phyloP scores from a whole-genome alignment of 2,888 invertebrate genomes.

The Mimumesa dahlbomi region DNA sequence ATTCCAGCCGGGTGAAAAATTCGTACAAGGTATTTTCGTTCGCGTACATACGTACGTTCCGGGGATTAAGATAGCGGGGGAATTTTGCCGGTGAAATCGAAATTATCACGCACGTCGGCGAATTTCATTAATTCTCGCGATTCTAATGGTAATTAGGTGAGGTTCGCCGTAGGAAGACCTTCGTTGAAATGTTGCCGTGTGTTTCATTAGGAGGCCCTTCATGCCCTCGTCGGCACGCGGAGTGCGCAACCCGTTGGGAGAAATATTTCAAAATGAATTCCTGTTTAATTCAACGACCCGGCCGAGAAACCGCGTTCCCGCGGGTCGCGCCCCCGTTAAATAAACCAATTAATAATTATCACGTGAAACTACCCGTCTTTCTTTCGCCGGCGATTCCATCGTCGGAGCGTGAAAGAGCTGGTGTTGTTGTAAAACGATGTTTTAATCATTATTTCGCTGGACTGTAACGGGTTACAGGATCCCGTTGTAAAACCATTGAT shows the following conservation, averaged over 20 bases:
- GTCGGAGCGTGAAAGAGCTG: slow-evolving; percentile 1
- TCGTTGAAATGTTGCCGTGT: slow-evolving; percentile 24
- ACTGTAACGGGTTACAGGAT: no score
- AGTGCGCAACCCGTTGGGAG: slow-evolving; percentile 28
- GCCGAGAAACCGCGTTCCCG: slow-evolving; percentile 34
- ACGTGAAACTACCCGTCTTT: slow-evolving; percentile 13
- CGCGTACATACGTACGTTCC: no score
- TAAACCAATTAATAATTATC: slow-evolving; percentile 70
- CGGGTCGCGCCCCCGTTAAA: slow-evolving; percentile 41
- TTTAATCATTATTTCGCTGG: no score
- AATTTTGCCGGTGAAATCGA: no score
- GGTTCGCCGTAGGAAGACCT: slow-evolving; percentile 17
- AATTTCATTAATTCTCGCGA: no score
- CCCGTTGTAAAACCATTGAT: no score
- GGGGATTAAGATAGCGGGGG: no score
- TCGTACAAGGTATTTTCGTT: no score
- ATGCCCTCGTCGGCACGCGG: background rate
- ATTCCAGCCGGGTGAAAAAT: no score
- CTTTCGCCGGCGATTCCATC: background rate
- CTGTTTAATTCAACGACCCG: slow-evolving; percentile 58
- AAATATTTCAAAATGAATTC: slow-evolving; percentile 62
- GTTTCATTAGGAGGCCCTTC: slow-evolving; percentile 48
- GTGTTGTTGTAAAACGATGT: no score
- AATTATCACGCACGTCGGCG: no score
- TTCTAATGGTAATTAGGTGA: no score